Evolutionary conservation across 1,140 invertebrate genomes (phyloP).

Genomic region (Drosophila equinoxialis): DNA sequence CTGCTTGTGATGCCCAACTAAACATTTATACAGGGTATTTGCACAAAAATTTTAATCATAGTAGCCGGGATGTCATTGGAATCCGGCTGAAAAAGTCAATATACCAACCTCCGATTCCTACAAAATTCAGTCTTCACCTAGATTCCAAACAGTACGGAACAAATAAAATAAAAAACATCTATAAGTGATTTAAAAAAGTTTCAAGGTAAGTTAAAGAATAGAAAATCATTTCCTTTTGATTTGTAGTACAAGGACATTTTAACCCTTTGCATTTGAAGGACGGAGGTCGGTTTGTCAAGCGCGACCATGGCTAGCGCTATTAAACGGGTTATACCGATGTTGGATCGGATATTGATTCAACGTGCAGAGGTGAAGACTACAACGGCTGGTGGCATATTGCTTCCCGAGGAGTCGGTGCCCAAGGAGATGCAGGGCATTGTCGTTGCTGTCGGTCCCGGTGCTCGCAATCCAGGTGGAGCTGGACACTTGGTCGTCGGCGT

Average conservation of each 20-base stretch:
- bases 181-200: neutral
- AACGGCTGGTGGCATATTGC: constrained; percentile 98
- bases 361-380: constrained; percentile 95
- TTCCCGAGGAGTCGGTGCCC: constrained; percentile 97
- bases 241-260: neutral
- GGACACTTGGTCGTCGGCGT: constrained; percentile 91
- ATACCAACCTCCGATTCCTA: constrained; percentile 7
- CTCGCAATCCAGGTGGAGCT: constrained; percentile 93
- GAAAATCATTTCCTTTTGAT: neutral
- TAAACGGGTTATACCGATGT: constrained; percentile 94
- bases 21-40: too few relatives aligned
- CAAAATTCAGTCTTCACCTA: constrained; percentile 16
- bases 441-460: constrained; percentile 95
- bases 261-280: neutral
- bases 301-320: constrained; percentile 83
- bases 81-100: neutral
- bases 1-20: too few relatives aligned
- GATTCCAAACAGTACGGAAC: constrained; percentile 10
- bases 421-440: constrained; percentile 98
- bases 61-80: neutral
- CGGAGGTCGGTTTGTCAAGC: neutral
- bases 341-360: constrained; percentile 97
- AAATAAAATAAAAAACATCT: neutral
- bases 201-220: constrained; percentile 10
- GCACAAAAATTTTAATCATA: neutral